Percentiles rank a stretch among this genome's conserved stretches.
Conservation (phyloP, 2,113 vertebrate species). For the Ifrita kowaldi region DNA sequence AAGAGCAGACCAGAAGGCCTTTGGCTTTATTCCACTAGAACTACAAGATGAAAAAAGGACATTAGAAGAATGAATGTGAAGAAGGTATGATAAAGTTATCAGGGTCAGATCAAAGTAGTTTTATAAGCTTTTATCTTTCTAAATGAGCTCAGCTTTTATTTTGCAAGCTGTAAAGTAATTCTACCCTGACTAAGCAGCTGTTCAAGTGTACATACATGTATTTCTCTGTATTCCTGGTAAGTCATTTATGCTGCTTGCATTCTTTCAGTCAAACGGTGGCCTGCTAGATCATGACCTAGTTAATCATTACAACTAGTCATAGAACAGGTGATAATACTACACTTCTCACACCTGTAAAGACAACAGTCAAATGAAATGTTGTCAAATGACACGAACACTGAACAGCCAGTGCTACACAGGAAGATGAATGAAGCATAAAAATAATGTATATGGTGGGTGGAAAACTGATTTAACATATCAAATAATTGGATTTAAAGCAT, state of each 20-base stretch:
- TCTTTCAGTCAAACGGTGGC: background rate
- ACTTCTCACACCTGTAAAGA: background rate
- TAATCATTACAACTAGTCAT: background rate
- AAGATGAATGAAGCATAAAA: background rate
- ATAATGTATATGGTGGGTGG: background rate
- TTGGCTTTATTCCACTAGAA: background rate
- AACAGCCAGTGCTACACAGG: background rate
- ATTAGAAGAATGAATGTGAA: background rate
- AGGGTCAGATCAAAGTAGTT: background rate
- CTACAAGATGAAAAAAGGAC: background rate
- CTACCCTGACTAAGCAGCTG: background rate
- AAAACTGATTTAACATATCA: background rate
- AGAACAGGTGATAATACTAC: background rate
- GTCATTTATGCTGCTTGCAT: background rate
- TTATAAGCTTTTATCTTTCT: background rate
- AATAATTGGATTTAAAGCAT: background rate
- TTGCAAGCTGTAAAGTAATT: background rate
- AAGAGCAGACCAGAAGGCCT: background rate
- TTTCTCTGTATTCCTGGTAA: background rate
- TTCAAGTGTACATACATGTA: background rate
- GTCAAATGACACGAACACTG: accelerated
- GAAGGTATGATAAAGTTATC: background rate
- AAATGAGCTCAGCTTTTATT: background rate
- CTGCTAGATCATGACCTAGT: background rate
- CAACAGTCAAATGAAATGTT: background rate